These are phyloP conservation scores for Tipula helvola DNA, from an alignment of 2,888 invertebrate species.

Conservation along the genomic window DNA sequence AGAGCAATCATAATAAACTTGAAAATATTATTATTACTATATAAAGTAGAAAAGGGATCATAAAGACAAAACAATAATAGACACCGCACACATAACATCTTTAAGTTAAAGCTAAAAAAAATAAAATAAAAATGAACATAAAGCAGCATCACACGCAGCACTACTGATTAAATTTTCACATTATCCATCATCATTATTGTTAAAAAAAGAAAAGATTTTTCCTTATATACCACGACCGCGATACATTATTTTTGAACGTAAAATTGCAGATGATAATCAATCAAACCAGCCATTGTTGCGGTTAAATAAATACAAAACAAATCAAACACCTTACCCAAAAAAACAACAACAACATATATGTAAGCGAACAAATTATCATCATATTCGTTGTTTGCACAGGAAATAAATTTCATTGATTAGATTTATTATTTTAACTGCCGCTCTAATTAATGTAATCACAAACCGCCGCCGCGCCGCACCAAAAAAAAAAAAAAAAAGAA, in stretches of 20 bases:
- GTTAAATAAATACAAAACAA: neutral
- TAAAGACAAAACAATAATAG: neutral
- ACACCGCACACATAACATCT: neutral
- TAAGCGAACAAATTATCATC: neutral
- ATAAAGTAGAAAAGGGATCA: neutral
- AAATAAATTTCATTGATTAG: neutral
- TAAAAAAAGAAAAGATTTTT: neutral
- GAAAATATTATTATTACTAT: neutral
- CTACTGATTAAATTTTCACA: neutral
- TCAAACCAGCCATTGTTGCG: neutral
- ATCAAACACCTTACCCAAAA: neutral
- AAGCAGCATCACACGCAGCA: neutral
- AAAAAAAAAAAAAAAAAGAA: neutral
- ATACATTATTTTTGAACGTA: neutral
- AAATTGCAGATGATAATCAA: neutral
- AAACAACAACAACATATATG: neutral
- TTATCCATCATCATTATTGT: neutral
- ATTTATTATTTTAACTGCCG: neutral
- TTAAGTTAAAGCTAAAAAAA: neutral
- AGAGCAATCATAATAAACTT: neutral
- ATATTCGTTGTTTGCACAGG: neutral
- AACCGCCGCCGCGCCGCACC: neutral
- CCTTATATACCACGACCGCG: neutral
- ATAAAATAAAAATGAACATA: neutral
- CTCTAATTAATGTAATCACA: neutral